phyloP scores from a whole-genome alignment of 2,113 vertebrate species.

The Neotragus pygmaeus region DNA sequence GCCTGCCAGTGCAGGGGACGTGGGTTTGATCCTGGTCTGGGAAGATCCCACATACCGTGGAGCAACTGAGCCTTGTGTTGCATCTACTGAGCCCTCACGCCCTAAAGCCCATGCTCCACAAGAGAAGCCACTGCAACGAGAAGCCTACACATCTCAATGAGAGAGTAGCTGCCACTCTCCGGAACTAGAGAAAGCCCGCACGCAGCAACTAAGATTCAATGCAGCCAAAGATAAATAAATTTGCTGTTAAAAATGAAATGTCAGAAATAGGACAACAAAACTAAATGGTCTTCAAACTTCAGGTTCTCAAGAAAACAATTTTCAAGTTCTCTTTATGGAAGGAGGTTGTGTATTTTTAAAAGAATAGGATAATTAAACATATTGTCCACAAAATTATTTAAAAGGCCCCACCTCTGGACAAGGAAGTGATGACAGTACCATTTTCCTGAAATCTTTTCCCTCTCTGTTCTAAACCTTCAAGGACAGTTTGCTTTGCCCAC shows the following conservation, averaged over 20 bases:
- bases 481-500: neutral
- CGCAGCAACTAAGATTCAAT: neutral
- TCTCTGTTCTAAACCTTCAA: neutral
- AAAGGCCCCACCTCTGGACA: neutral
- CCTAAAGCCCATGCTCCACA: neutral
- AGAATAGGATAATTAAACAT: neutral
- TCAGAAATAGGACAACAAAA: neutral
- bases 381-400: neutral
- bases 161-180: neutral
- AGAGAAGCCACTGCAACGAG: neutral
- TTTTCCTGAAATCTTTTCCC: fast-evolving
- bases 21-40: neutral
- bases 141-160: neutral
- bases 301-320: no score
- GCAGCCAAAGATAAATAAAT: neutral
- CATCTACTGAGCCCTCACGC: neutral
- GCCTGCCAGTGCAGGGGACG: neutral
- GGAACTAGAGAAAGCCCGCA: neutral
- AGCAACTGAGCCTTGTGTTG: neutral
- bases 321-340: neutral
- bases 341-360: neutral
- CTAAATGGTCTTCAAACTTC: no score
- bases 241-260: fast-evolving
- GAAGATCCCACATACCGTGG: neutral
- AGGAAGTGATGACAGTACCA: neutral